phyloP scores from a whole-genome alignment of 2,888 invertebrate genomes.

The Nemotelus nigrinus region DNA sequence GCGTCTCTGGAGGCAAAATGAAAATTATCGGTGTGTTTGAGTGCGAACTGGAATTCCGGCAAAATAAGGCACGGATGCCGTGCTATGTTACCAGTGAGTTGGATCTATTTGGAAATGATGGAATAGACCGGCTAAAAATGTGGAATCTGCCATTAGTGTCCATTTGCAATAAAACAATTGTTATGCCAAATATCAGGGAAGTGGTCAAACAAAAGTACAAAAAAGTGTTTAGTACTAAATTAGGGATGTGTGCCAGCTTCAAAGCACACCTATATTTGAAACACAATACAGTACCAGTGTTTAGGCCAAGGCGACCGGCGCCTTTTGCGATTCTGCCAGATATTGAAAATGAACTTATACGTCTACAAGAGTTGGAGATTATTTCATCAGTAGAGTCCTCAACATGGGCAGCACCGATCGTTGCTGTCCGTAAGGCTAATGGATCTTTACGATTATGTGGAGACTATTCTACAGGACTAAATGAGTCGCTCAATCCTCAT shows the following conservation, averaged over 20 bases:
- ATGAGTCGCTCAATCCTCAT: constrained; percentile 51
- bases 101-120: constrained; percentile 12
- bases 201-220: background rate
- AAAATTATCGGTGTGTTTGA: background rate
- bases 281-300: constrained; percentile 29
- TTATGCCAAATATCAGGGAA: background rate
- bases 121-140: background rate
- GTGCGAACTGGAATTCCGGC: background rate
- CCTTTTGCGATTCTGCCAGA: constrained; percentile 19
- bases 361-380: background rate
- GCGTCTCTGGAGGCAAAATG: background rate
- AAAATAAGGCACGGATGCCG: background rate
- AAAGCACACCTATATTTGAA: constrained; percentile 1
- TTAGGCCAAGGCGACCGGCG: constrained; percentile 45
- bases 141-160: background rate
- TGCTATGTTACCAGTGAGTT: background rate
- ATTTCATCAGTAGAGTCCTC: background rate
- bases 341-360: background rate
- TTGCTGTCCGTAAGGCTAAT: constrained; percentile 49
- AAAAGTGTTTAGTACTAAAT: background rate
- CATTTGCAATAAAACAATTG: background rate
- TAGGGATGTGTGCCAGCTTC: constrained; percentile 7
- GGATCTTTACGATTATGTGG: constrained; percentile 52
- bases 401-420: constrained; percentile 52
- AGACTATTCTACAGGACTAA: constrained; percentile 53